phyloP scores from a whole-genome alignment of 2,113 vertebrate species.

The Macquaria ambigua region DNA sequence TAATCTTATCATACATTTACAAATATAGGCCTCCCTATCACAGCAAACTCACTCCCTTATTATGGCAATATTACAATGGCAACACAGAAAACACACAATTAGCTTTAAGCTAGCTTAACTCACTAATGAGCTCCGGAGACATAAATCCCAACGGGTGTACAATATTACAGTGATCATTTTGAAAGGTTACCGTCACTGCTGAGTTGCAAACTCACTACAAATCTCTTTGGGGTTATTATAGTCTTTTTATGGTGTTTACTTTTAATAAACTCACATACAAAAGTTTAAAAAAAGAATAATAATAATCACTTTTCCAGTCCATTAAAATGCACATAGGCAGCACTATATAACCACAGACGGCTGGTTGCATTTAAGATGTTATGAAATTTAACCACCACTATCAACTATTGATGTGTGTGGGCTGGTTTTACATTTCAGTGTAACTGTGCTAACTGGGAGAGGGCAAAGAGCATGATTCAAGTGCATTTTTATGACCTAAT shows the following conservation, averaged over 20 bases:
- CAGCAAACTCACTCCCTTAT: neutral
- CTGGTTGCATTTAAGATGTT: neutral
- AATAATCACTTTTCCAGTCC: neutral
- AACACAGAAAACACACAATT: neutral
- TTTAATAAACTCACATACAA: neutral
- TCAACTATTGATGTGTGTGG: slow-evolving; percentile 1
- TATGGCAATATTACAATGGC: neutral
- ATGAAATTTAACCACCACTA: neutral
- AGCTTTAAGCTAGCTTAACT: neutral
- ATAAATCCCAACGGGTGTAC: neutral
- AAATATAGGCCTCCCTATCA: slow-evolving; percentile 4
- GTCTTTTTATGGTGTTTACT: neutral
- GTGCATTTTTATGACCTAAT: slow-evolving; percentile 21
- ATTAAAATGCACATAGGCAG: neutral
- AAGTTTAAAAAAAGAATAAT: neutral
- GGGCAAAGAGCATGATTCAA: slow-evolving; percentile 43
- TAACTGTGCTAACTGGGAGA: neutral
- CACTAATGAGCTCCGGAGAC: slow-evolving; percentile 11
- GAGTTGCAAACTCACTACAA: neutral
- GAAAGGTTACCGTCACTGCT: neutral
- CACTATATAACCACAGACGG: neutral
- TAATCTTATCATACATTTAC: slow-evolving; percentile 28
- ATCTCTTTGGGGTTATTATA: neutral
- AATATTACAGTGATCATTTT: neutral
- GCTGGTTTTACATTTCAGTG: slow-evolving; percentile 10